Base-by-base conservation (phyloP, 2,888 invertebrate species). In the Zygogramma bicolorata region DNA sequence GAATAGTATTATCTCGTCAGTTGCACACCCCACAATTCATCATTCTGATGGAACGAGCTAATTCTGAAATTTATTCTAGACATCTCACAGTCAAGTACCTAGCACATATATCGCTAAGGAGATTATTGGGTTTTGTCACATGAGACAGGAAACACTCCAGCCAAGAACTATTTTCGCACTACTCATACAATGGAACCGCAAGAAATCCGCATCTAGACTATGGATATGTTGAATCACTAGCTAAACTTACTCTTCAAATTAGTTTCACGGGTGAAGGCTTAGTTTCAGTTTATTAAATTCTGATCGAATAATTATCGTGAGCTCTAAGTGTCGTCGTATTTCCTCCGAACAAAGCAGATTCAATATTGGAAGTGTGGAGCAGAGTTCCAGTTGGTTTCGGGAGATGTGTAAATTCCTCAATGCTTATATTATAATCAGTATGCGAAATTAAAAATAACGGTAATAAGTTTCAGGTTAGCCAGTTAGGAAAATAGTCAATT, bases 81-180 rank as follows among this genome's bases (percentile, higher is more conserved):
- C 3, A 4, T 20, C 46, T 46, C 2, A 46, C 46, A 46, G 10
- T 46, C 46, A 46, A 46, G 46, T 46, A 46, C 46, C 15, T 22
- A 18, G 18, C 46, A 20, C 46, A 20, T 20, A 20, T 46, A 46
- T 46, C 46, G 15, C 46, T 46, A 20, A 46, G 46, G 10, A 46
- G 46, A 46, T 46, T 46, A 46, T 46, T 46, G 46, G 46, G 20
- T 46, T 46, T 46, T 46, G 46, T 46, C 46, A 46, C 46, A 46
- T 7, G 8, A 46, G 46, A 46, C 46, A 46, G 20, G 46, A 46
- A 46, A 46, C 20, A 46, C 18, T 46, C 20, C 46, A 46, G 8
- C 46, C 46, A 10, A 22, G 46, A 20, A 20, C 15, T 46, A 46
- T 46, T 20, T 20, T 18, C 46, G 8, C 10, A 46, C 20, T 46